Base-by-base conservation (phyloP, 2,888 invertebrate species). In the Macrosoma leucophasiata region DNA sequence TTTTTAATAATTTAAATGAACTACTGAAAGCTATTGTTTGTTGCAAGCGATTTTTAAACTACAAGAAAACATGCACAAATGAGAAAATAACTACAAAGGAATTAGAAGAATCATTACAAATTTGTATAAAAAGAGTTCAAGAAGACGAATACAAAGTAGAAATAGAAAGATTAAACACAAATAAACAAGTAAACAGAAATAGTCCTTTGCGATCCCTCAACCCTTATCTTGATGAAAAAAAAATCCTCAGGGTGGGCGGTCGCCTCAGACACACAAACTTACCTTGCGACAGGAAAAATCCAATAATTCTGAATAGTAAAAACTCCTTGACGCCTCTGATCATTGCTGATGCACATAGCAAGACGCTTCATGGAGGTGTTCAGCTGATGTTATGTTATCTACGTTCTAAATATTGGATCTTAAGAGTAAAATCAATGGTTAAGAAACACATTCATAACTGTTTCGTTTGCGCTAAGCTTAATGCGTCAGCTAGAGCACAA, bases 281-380 rank as follows among this genome's bases (percentile, higher is more conserved):
- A 10, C 12, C 22, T 8, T 26, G 34, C 8, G 9, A 41, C 2
- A 30, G 11, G 5, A 44, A 43, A 24, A 42, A 48, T 37, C 47
- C 43, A 2, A 36, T 46, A 5, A 49, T 55, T 25, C 9, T 54
- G 4, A 36, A 36, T 0, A 44, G 41, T 14, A 42, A 43, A 13
- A 44, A 36, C 9, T 17, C 9, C 5, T 19, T 56, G 1, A 36
- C 35, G 15, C 33, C 13, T 4, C 29, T 52, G 8, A 25, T 55
- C 3, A 4, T 55, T n/a, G 37, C 40, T 8, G 39, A 17, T 15
- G 23, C 15, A 23, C 11, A 18, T 3, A 31, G 23, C n/a, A 22
- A 22, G 13, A 17, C 31, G 7, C n/a, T 31, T 13, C 15, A 18
- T 13, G 17, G 28, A 8, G 11, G 24, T 4, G 13, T 17, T 10